Percentiles rank a stretch among this genome's conserved stretches.
Conservation (phyloP, 2,888 invertebrate genomes). For the Pyrrhosoma nymphula region DNA sequence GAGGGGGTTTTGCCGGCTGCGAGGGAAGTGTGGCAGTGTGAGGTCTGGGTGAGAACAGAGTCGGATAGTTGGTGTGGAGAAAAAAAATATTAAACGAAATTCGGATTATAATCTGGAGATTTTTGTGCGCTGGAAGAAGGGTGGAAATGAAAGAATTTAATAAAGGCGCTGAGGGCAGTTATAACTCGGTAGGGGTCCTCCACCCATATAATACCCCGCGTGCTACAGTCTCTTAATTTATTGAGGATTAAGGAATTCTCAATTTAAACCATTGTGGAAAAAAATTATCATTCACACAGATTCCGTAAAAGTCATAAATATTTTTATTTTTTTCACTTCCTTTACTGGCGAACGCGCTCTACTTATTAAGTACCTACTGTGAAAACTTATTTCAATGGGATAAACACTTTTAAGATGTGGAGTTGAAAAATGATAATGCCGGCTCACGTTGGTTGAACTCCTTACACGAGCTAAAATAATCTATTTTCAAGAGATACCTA, state of each 20-base stretch:
- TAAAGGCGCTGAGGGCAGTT: conserved; percentile 31
- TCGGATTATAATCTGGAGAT: conserved; percentile 49
- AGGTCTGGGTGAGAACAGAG: neutral
- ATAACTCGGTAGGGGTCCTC: conserved; percentile 42
- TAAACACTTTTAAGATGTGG: neutral
- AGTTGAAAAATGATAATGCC: no score
- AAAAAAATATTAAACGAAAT: neutral
- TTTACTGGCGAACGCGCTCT: neutral
- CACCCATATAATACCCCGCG: neutral
- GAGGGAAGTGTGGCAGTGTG: neutral
- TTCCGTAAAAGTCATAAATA: neutral
- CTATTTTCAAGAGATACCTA: no score
- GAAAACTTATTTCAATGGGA: neutral
- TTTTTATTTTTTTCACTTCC: neutral
- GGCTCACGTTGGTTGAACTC: no score
- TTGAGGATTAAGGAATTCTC: conserved; percentile 33
- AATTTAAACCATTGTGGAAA: neutral
- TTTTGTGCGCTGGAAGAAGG: conserved; percentile 31
- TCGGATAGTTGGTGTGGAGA: neutral
- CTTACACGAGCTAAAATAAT: no score
- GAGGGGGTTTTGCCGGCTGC: neutral
- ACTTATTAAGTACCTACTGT: neutral
- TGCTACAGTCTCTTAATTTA: conserved; percentile 31
- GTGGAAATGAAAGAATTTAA: conserved; percentile 62
- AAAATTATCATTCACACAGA: neutral